These are phyloP conservation scores for Alviniconcha marisindica DNA, from an alignment of 1,140 invertebrate species.

Conservation along the genomic window DNA sequence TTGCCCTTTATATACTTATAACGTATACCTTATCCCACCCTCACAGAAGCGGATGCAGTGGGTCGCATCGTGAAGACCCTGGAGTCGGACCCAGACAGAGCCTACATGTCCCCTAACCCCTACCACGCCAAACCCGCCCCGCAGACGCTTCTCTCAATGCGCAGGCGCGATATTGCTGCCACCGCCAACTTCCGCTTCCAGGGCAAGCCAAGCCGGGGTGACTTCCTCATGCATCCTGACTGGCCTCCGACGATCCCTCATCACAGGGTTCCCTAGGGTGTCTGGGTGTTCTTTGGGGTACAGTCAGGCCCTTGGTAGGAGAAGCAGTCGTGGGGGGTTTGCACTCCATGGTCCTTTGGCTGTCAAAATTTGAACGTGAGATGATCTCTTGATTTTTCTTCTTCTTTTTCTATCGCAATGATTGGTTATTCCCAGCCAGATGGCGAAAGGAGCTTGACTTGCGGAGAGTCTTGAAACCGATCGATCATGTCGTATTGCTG, in stretches of 20 bases:
- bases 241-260: constrained; percentile 65
- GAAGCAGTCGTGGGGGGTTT: too few species aligned
- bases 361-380: too few species aligned
- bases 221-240: constrained; percentile 68
- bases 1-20: not conserved
- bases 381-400: too few species aligned
- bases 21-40: not conserved
- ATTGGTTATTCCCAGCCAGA: too few species aligned
- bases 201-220: constrained; percentile 53
- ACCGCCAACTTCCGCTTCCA: constrained; percentile 21
- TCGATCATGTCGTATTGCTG: too few species aligned
- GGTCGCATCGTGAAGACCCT: not conserved
- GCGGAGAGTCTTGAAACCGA: too few species aligned
- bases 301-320: too few species aligned
- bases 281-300: too few species aligned
- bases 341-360: too few species aligned
- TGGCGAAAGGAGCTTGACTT: too few species aligned
- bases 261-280: constrained; percentile 58
- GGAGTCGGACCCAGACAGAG: constrained; percentile 16
- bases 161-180: constrained; percentile 22
- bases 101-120: not conserved
- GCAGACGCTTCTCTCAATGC: constrained; percentile 1
- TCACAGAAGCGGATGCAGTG: constrained; percentile 18
- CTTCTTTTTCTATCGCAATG: too few species aligned
- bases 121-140: not conserved